Percentiles rank a stretch among this genome's conserved stretches.
Conservation (phyloP, 2,113 vertebrate species). For the Ammodytes marinus region DNA sequence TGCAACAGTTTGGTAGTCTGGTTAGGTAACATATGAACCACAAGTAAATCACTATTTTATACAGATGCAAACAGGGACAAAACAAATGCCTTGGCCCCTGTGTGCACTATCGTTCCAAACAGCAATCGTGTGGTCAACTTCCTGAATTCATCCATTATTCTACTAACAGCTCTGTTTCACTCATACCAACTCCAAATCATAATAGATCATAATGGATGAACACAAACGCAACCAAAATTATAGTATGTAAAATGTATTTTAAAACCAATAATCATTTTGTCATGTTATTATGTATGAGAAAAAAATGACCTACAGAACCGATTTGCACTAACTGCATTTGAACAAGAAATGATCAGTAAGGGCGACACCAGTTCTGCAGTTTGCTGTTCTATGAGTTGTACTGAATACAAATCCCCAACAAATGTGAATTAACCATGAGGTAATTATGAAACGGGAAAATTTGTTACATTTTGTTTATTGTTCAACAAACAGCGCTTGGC, state of each 20-base stretch:
- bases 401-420: slow-evolving; percentile 12
- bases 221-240: neutral
- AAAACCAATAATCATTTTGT: neutral
- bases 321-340: neutral
- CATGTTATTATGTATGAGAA: neutral
- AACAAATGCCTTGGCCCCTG: neutral
- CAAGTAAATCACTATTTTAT: neutral
- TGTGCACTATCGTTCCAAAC: slow-evolving; percentile 5
- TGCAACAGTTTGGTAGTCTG: neutral
- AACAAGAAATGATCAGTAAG: slow-evolving; percentile 4
- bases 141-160: neutral
- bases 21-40: neutral
- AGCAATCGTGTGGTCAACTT: neutral
- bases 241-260: neutral
- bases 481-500: slow-evolving; percentile 43
- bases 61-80: neutral
- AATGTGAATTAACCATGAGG: slow-evolving; percentile 11
- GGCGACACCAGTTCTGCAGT: neutral
- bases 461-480: slow-evolving; percentile 32
- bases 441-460: slow-evolving; percentile 48
- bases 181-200: neutral
- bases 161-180: neutral
- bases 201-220: neutral
- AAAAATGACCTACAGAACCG: too few relatives aligned
- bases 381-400: neutral